These are phyloP conservation scores for Choristoneura rosaceana DNA, from an alignment of 2,888 invertebrate genomes.

Conservation along the genomic window DNA sequence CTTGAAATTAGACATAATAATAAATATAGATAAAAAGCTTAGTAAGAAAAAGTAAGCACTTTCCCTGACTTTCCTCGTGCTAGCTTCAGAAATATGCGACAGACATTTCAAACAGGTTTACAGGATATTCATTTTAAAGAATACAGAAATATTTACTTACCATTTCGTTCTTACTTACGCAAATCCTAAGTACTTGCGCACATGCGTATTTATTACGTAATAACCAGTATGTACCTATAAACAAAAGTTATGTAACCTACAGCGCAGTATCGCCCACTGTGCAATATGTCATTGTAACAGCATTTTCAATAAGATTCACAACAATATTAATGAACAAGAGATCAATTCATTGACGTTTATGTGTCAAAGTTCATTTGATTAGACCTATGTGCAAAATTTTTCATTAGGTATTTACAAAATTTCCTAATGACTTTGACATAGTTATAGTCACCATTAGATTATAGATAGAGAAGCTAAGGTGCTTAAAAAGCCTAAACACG, in stretches of 20 bases:
- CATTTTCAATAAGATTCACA: constrained; percentile 35
- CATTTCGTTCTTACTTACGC: constrained; percentile 7
- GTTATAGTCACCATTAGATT: neutral
- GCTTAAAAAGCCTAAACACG: too few relatives aligned
- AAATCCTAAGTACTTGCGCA: constrained; percentile 8
- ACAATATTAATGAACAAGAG: constrained; percentile 34
- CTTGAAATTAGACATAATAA: too few relatives aligned
- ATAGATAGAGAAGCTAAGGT: neutral
- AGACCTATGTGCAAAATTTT: constrained; percentile 31
- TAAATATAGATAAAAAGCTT: too few relatives aligned
- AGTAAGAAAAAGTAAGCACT: too few relatives aligned
- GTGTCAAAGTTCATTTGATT: constrained; percentile 34
- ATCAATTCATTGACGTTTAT: constrained; percentile 19
- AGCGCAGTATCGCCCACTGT: constrained; percentile 46
- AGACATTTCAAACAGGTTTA: too few relatives aligned
- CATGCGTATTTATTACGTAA: constrained; percentile 19
- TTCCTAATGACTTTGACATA: neutral
- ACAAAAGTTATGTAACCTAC: constrained; percentile 48
- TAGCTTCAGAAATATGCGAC: too few relatives aligned
- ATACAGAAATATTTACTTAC: constrained; percentile 25
- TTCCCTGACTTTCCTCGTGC: too few relatives aligned
- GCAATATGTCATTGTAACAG: constrained; percentile 53
- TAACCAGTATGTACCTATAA: constrained; percentile 31
- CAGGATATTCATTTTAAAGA: neutral
- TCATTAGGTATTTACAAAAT: neutral